These are phyloP conservation scores for Tauraco erythrolophus DNA, from an alignment of 2,113 vertebrate species.

Conservation along the genomic window DNA sequence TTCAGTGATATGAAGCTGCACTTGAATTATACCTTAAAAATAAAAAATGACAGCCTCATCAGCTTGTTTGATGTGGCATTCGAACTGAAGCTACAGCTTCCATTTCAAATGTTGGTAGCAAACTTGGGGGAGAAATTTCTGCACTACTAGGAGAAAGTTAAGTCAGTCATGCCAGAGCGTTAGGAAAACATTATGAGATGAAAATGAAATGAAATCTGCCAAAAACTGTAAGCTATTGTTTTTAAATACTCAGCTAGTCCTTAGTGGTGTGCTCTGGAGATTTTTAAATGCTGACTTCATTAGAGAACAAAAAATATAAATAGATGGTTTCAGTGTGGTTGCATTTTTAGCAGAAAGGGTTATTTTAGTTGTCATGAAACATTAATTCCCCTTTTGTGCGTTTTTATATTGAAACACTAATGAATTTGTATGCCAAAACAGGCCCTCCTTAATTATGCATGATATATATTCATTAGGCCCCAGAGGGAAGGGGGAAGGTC, in stretches of 20 bases:
- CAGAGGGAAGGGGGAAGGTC: not conserved
- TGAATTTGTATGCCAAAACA: constrained; percentile 26
- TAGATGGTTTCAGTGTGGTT: not conserved
- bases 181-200: not conserved
- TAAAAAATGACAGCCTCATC: not conserved
- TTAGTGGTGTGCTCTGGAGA: not conserved
- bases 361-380: constrained; percentile 32
- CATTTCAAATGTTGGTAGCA: not conserved
- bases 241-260: not conserved
- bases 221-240: not conserved
- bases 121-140: not conserved
- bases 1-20: not conserved
- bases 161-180: not conserved
- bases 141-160: not conserved
- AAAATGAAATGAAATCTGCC: not conserved
- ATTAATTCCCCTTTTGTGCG: constrained; percentile 18
- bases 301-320: not conserved
- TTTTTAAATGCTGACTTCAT: not conserved
- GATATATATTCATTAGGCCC: constrained; percentile 1
- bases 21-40: constrained; percentile 2
- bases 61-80: not conserved
- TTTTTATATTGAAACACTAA: constrained; percentile 11
- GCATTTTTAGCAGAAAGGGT: not conserved
- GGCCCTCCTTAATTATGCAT: not conserved
- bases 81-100: not conserved